A percentile compares a stretch with the other conserved stretches of the same genome.
phyloP scores from a whole-genome alignment of 2,797 vertebrate species.

The Cyclopterus lumpus region DNA sequence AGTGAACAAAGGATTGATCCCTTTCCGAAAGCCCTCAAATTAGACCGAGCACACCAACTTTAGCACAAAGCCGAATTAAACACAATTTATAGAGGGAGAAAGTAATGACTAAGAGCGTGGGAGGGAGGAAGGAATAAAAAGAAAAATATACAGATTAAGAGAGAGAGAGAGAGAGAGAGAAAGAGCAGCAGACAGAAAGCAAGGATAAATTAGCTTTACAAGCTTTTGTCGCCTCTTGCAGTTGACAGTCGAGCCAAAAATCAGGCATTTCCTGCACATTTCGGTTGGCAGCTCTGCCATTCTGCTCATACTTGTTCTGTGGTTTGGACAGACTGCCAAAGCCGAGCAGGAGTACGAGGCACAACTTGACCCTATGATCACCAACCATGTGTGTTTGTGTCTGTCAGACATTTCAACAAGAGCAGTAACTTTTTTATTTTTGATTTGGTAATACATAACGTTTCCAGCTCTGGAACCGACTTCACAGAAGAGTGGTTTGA shows the following conservation, averaged over 20 bases:
- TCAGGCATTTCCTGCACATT: constrained; percentile 27
- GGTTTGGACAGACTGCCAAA: constrained; percentile 43
- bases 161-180: neutral
- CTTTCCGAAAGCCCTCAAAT: constrained; percentile 59
- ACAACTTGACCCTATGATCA: constrained; percentile 37
- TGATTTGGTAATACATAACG: constrained; percentile 32
- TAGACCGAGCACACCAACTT: constrained; percentile 35
- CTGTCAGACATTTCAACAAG: constrained; percentile 44
- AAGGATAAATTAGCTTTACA: constrained; percentile 28
- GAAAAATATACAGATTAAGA: constrained; percentile 29
- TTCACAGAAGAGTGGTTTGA: constrained; percentile 28
- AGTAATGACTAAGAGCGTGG: constrained; percentile 50
- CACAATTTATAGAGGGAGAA: constrained; percentile 45
- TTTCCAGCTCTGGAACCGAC: constrained; percentile 29
- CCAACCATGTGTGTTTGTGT: constrained; percentile 30
- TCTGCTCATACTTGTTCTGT: constrained; percentile 9
- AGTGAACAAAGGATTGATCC: constrained; percentile 40
- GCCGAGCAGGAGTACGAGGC: constrained; percentile 23
- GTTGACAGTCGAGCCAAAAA: constrained; percentile 22
- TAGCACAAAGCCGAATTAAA: constrained; percentile 46
- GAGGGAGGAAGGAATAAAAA: constrained; percentile 34
- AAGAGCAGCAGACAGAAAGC: neutral
- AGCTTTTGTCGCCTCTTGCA: constrained; percentile 31
- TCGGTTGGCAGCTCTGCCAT: constrained; percentile 8
- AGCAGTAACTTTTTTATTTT: constrained; percentile 22